phyloP scores from a whole-genome alignment of 2,797 vertebrate species.

The Acipenser transmontanus region DNA sequence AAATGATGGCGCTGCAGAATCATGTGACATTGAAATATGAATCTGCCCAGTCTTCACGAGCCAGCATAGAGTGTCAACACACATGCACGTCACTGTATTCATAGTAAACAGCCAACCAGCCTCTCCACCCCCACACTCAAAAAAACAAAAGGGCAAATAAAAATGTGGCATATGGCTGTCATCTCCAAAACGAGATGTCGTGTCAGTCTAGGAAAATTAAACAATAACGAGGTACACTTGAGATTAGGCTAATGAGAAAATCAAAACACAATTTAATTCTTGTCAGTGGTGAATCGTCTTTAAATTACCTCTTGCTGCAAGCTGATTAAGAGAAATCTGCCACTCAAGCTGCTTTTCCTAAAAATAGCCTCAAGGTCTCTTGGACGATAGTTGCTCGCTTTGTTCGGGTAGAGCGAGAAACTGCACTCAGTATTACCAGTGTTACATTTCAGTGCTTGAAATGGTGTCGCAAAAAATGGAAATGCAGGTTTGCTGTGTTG shows the following conservation, averaged over 20 bases:
- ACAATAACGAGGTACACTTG: constrained; percentile 76
- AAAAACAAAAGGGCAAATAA: constrained; percentile 29
- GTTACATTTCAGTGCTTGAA: background rate
- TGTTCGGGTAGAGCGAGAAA: constrained; percentile 21
- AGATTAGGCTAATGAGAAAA: constrained; percentile 82
- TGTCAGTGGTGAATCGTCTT: constrained; percentile 66
- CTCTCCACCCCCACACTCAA: constrained; percentile 43
- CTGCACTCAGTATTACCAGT: constrained; percentile 2
- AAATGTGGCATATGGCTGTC: constrained; percentile 64
- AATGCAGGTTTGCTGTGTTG: no score
- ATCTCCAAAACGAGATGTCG: constrained; percentile 67
- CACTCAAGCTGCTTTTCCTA: constrained; percentile 54
- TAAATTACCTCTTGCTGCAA: constrained; percentile 71
- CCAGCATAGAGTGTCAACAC: constrained; percentile 20
- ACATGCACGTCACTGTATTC: constrained; percentile 29
- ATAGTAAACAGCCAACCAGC: constrained; percentile 48
- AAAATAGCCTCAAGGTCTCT: constrained; percentile 55
- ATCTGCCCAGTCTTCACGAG: constrained; percentile 41
- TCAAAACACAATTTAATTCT: constrained; percentile 78
- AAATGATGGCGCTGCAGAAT: constrained; percentile 53
- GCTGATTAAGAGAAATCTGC: constrained; percentile 66
- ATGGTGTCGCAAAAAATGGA: background rate
- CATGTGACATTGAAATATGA: constrained; percentile 59
- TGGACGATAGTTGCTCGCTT: constrained; percentile 36
- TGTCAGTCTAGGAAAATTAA: constrained; percentile 69